A percentile compares a stretch with the other conserved stretches of the same genome.
Conservation (phyloP, 2,113 vertebrate species). For the Lophius piscatorius region DNA sequence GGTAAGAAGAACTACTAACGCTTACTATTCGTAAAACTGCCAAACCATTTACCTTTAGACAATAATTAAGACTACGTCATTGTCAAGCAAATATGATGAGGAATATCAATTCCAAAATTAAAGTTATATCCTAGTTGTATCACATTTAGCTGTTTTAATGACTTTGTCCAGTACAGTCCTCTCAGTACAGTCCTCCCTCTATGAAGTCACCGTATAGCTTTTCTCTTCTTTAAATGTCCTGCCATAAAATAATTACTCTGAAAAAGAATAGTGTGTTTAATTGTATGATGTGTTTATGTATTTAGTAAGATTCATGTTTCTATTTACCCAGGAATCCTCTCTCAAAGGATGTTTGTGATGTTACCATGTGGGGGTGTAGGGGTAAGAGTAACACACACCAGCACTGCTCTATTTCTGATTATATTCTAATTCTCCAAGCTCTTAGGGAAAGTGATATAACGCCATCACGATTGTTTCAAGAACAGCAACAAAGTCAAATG, state of each 20-base stretch:
- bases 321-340: constrained; percentile 69
- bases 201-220: background rate
- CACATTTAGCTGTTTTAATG: too few relatives aligned
- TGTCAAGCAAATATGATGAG: background rate
- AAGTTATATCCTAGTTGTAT: too few relatives aligned
- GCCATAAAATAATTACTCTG: background rate
- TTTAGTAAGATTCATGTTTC: background rate
- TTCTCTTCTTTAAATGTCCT: too few relatives aligned
- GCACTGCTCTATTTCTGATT: background rate
- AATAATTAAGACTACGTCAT: too few relatives aligned
- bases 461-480: background rate
- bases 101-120: too few relatives aligned
- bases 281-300: background rate
- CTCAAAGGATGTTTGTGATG: constrained; percentile 94
- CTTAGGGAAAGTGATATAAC: constrained; percentile 5
- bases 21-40: background rate
- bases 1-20: constrained; percentile 68
- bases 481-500: constrained; percentile 45
- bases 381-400: constrained; percentile 65
- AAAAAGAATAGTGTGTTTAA: background rate
- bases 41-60: background rate
- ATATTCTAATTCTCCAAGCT: constrained; percentile 17
- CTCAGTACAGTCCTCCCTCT: too few relatives aligned
- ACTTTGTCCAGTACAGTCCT: too few relatives aligned
- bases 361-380: constrained; percentile 93